Evolutionary conservation across 1,140 invertebrate genomes (phyloP).

Genomic region (Meloidogyne hapla): DNA sequence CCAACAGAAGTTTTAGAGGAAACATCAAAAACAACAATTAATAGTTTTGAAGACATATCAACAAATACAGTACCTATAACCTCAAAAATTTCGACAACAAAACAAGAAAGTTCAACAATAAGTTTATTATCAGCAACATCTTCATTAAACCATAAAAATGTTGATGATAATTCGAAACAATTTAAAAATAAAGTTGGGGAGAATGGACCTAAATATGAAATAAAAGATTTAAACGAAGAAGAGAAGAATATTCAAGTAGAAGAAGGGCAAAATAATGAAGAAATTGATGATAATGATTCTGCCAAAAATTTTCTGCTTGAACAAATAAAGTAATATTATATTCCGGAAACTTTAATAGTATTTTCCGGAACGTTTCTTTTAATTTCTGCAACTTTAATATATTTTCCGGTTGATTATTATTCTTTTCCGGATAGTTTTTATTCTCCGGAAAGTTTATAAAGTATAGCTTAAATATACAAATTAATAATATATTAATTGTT

Average conservation of each 20-base stretch:
- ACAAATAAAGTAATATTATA: conserved; percentile 26
- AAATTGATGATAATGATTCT: background rate
- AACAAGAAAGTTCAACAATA: too few relatives aligned
- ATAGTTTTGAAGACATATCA: too few relatives aligned
- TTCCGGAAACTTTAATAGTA: background rate
- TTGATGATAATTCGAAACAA: too few relatives aligned
- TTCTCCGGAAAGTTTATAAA: too few relatives aligned
- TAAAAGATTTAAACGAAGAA: background rate
- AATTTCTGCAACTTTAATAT: too few relatives aligned
- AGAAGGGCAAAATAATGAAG: background rate
- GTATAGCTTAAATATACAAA: background rate
- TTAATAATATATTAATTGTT: conserved; percentile 50
- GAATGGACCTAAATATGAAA: background rate
- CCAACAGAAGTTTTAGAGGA: background rate
- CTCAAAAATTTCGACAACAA: too few relatives aligned
- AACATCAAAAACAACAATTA: too few relatives aligned
- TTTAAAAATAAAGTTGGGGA: background rate
- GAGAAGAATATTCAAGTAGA: background rate
- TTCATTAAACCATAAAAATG: too few relatives aligned
- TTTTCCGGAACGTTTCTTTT: too few relatives aligned
- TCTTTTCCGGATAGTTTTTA: too few relatives aligned
- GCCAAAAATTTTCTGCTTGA: conserved; percentile 41
- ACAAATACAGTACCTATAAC: too few relatives aligned
- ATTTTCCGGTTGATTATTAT: too few relatives aligned
- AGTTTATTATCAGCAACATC: background rate